phyloP scores from a whole-genome alignment of 2,113 vertebrate species.

The Clarias macrocephalus region DNA sequence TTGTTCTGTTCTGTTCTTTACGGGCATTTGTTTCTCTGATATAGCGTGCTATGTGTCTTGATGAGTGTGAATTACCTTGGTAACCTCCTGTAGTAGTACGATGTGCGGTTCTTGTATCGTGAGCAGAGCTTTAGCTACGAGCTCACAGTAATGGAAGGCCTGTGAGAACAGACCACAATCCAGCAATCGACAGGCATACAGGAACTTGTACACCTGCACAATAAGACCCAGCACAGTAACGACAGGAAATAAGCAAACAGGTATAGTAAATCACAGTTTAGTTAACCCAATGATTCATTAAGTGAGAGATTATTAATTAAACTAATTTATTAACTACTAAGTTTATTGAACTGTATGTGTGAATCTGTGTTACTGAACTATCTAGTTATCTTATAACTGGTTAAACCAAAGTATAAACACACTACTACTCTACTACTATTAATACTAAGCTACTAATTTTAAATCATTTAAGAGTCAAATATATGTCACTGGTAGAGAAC shows the following conservation, averaged over 20 bases:
- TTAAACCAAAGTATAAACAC: not conserved
- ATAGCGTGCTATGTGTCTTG: not conserved
- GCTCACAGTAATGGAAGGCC: slow-evolving; percentile 89
- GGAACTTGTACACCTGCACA: slow-evolving; percentile 84
- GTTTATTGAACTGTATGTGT: no score
- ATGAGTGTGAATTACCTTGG: slow-evolving; percentile 72
- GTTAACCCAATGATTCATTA: not conserved
- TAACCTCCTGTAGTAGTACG: slow-evolving; percentile 75
- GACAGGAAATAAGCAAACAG: not conserved
- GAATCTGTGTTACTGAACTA: no score
- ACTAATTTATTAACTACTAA: no score
- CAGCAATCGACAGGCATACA: slow-evolving; percentile 84
- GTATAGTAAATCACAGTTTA: not conserved
- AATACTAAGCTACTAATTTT: no score
- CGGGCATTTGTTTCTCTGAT: not conserved
- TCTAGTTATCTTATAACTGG: no score
- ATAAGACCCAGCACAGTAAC: slow-evolving; percentile 34
- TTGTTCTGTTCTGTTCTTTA: not conserved
- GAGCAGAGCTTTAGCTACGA: slow-evolving; percentile 70
- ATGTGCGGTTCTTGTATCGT: slow-evolving; percentile 54
- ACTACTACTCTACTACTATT: not conserved
- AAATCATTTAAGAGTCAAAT: not conserved
- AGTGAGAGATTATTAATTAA: no score
- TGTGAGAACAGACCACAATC: slow-evolving; percentile 82
- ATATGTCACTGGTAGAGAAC: not conserved